Evolutionary conservation across 2,888 invertebrate genomes (phyloP), one percentile per base, ranked within the genome.

Genomic region (Leuctra nigra): DNA sequence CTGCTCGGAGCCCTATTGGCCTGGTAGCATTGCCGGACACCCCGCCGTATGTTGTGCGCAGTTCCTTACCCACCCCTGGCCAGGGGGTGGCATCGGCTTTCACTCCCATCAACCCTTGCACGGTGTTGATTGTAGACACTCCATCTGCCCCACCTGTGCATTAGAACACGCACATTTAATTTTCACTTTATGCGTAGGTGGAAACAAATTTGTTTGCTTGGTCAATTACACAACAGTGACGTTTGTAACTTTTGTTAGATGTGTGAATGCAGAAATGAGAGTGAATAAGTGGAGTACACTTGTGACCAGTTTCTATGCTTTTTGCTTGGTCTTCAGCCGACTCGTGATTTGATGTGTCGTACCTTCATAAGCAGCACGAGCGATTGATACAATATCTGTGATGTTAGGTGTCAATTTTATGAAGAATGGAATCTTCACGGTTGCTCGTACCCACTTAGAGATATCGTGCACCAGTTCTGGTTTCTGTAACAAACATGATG

Each of bases 361-460:
- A 86, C 91, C 93, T 75, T 88, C 85, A 66, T 91, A 74, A 0
- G 98, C 98, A 2, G 98, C 98, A 64, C 69, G 74, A 0, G 98
- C 98, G 62, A 99, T 93, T 35, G 77, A 75, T 0, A 89, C 86
- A 53, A 99, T 91, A 62, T 95, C 89, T 0, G 98, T 98, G 23
- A 98, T 95, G 70, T 99, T 99, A 0, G 98, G 98, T 0, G 99
- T 99, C 56, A 99, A 74, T 73, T 99, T 99, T 13, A 97, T 84
- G 73, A 99, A 99, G 75, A 99, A 90, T 1, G 99, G 98, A 61
- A 99, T 91, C 68, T 87, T 87, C 7, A 94, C 82, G 0, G 89
- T 85, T 25, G 77, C 80, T 54, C 86, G 78, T 11, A 98, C 93
- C 98, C 98, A 99, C 56, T 79, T 75, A 0, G 95, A 87, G 67